Base-by-base conservation (phyloP, 2,888 invertebrate genomes). In the Sceliomorpha sp. region DNA sequence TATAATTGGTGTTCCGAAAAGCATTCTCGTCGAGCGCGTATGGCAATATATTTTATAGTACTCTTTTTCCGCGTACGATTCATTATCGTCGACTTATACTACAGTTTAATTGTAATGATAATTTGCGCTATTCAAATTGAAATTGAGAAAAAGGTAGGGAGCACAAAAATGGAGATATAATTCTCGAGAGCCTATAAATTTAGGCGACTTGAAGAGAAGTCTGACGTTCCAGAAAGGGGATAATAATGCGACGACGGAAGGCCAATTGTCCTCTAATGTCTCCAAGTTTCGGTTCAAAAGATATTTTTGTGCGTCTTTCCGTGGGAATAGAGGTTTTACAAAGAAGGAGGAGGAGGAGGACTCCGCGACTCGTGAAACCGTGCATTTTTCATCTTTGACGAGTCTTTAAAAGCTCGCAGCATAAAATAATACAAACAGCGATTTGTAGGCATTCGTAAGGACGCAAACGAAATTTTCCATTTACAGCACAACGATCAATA, bases 221-320 rank as follows among this genome's bases (percentile, higher is more conserved):
- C 71, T 67, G 64, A 72, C 70, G n/a, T 50, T 68, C 45, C 53
- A 70, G 72, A 72, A 55, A 66, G 70, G 73, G 79, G 79, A 76
- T 80, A 81, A 79, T 80, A 81, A 81, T 75, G 78, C 72, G 75
- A 79, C 78, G 77, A 78, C 77, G 79, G 79, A 78, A 72, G 71
- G 76, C 80, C 81, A 78, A 81, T 81, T 80, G 81, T 81, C 80
- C 80, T 77, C 78, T 80, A 81, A 79, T 81, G 81, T 80, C 79
- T 74, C 64, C 76, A 80, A 81, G 75, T 79, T 81, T 79, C 78
- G 73, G 81, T 81, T 81, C 78, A 79, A 76, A 76, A 69, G 73
- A 77, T 78, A 77, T 79, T 81, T 81, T 81, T 80, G 79, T 80
- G 73, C 80, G 75, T 77, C 75, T 74, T 76, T 73, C 75, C 74